These are phyloP conservation scores for Drosophila leontia DNA, from an alignment of 1,140 invertebrate genomes.

Conservation along the genomic window DNA sequence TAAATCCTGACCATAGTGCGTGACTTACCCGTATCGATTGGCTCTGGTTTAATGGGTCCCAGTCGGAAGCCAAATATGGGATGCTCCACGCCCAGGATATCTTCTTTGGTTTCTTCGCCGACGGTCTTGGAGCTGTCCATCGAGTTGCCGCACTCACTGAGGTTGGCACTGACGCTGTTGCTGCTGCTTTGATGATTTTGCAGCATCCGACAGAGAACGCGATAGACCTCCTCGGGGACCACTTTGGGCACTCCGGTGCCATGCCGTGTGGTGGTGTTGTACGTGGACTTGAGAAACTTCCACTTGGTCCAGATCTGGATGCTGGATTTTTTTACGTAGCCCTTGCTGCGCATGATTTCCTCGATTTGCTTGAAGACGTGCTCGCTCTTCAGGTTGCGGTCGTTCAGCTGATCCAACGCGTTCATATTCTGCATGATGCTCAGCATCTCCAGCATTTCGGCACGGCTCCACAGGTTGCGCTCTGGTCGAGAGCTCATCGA, in stretches of 20 bases:
- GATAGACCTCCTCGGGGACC: constrained; percentile 75
- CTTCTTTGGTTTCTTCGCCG: constrained; percentile 45
- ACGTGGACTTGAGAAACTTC: constrained; percentile 83
- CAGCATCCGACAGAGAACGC: constrained; percentile 69
- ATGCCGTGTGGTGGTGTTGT: constrained; percentile 74
- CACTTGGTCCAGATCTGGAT: constrained; percentile 84
- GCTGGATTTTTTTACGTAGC: constrained; percentile 75
- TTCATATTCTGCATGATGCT: constrained; percentile 76
- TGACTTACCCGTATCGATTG: constrained; percentile 63
- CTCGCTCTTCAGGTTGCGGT: constrained; percentile 77
- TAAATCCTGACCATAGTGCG: background rate
- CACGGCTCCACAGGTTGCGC: constrained; percentile 80
- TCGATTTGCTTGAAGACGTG: constrained; percentile 74
- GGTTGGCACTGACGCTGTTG: constrained; percentile 25
- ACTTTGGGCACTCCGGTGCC: constrained; percentile 72
- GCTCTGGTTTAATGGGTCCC: constrained; percentile 71
- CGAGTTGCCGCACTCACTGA: constrained; percentile 63
- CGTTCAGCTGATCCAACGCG: constrained; percentile 70
- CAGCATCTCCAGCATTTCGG: constrained; percentile 78
- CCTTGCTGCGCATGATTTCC: constrained; percentile 69
- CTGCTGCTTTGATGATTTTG: constrained; percentile 26
- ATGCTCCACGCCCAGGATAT: constrained; percentile 72
- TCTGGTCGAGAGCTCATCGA: constrained; percentile 52
- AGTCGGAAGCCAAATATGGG: constrained; percentile 81
- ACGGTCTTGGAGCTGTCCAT: constrained; percentile 54